Evolutionary conservation across 1,140 invertebrate genomes (phyloP).

Genomic region (Papilio polyxenes): DNA sequence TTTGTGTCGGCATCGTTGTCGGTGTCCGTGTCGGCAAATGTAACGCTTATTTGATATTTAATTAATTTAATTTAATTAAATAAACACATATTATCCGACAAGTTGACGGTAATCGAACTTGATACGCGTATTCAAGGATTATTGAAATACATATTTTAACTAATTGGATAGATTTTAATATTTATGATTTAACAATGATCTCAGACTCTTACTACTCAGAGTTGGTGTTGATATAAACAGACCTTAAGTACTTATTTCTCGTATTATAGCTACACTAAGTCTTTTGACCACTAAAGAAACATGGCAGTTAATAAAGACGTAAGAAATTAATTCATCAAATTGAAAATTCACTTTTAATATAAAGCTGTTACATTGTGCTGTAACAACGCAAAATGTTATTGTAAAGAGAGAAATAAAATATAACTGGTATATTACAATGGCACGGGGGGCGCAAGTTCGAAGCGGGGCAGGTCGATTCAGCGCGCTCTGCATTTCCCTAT

Average conservation of each 20-base stretch:
- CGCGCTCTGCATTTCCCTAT: constrained; percentile 75
- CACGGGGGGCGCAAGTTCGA: constrained; percentile 37
- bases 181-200: neutral
- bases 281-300: too few species aligned
- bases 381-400: constrained; percentile 16
- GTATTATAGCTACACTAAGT: too few species aligned
- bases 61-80: constrained; percentile 48
- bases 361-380: constrained; percentile 3
- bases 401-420: constrained; percentile 28
- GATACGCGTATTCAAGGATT: neutral
- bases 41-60: constrained; percentile 47
- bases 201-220: too few species aligned
- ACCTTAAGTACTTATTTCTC: too few species aligned
- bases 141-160: neutral
- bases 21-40: constrained; percentile 48
- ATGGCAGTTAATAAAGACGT: neutral
- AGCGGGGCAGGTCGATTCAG: constrained; percentile 58
- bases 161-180: neutral
- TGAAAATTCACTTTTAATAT: constrained; percentile 10
- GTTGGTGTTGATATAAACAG: too few species aligned
- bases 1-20: neutral
- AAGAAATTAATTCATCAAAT: neutral
- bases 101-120: constrained; percentile 11
- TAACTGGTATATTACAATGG: neutral
- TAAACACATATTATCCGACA: constrained; percentile 41